Evolutionary conservation across 2,113 vertebrate species (phyloP).

Genomic region (Tragelaphus imberbis): DNA sequence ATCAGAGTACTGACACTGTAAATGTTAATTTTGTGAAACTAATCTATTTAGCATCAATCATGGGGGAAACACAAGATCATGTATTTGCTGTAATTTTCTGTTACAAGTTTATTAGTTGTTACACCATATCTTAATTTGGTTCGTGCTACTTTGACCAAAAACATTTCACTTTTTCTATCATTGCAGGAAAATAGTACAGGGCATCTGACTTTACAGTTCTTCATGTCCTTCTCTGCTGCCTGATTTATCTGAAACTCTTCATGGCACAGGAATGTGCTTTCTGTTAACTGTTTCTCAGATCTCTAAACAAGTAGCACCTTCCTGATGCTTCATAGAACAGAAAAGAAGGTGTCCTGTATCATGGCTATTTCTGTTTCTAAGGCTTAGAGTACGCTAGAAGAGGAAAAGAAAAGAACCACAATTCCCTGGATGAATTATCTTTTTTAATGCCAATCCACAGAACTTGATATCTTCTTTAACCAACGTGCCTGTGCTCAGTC

Average conservation of each 20-base stretch:
- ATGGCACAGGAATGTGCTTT: not conserved
- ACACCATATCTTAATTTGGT: not conserved
- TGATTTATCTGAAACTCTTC: constrained; percentile 7
- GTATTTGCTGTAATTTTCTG: not conserved
- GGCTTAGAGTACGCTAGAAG: not conserved
- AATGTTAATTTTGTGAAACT: not conserved
- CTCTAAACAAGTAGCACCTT: not conserved
- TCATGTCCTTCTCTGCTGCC: not conserved
- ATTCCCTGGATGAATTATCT: not conserved
- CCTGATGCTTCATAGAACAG: not conserved
- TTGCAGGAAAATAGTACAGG: not conserved
- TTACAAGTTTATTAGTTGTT: not conserved
- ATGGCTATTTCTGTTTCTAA: not conserved
- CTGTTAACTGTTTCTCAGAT: not conserved
- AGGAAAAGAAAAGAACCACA: not conserved
- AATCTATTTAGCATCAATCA: not conserved
- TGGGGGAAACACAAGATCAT: not conserved
- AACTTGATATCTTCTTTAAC: not conserved
- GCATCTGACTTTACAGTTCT: not conserved
- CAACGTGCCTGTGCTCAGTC: not conserved
- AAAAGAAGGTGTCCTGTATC: not conserved
- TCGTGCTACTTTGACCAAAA: not conserved
- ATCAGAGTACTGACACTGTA: not conserved
- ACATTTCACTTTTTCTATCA: not conserved
- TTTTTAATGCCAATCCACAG: not conserved